These are phyloP conservation scores for Eucera pruinosa DNA, from an alignment of 2,888 invertebrate genomes.

Conservation along the genomic window DNA sequence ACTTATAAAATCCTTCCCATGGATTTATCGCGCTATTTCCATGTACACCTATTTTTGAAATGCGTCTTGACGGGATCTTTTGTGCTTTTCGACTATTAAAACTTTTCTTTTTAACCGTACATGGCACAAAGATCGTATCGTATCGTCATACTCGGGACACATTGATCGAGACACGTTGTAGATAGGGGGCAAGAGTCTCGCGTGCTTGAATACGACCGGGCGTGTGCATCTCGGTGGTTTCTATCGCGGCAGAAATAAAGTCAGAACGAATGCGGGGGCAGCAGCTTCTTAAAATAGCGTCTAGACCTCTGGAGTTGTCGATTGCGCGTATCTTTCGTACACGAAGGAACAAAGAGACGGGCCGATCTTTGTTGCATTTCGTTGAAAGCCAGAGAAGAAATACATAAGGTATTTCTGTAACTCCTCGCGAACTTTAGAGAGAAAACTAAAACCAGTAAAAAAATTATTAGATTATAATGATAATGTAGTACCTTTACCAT, in stretches of 20 bases:
- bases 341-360: slow-evolving; percentile 54
- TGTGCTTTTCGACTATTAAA: no score
- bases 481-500: no score
- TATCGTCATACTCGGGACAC: no score
- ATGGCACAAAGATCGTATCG: no score
- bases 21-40: no score
- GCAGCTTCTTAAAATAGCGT: slow-evolving; percentile 65
- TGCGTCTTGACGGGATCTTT: no score
- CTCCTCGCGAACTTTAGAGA: neutral
- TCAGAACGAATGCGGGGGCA: slow-evolving; percentile 64
- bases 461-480: neutral
- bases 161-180: no score
- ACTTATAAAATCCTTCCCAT: no score
- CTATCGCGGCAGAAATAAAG: slow-evolving; percentile 60
- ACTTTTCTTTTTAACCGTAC: neutral
- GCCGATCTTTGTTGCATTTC: neutral
- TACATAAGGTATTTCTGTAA: neutral
- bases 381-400: slow-evolving; percentile 7
- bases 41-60: no score
- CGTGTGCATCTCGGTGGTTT: slow-evolving; percentile 19
- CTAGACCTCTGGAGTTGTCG: slow-evolving; percentile 50
- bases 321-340: slow-evolving; percentile 60
- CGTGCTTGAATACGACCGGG: neutral
- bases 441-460: neutral
- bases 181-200: neutral